Conservation (phyloP, 2,888 invertebrate genomes). For the Philereme transversata region DNA sequence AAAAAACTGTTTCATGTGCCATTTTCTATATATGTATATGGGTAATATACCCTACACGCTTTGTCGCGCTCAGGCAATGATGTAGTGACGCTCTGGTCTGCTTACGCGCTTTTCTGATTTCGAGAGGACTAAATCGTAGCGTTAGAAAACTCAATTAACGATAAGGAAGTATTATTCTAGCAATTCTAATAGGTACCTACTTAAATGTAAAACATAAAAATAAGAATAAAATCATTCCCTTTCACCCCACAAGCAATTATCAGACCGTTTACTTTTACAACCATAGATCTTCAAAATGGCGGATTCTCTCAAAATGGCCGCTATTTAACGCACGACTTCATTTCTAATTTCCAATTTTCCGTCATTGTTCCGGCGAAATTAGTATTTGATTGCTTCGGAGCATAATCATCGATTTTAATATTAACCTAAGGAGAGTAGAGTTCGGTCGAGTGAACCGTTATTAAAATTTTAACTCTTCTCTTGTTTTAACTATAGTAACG, state of each 20-base stretch:
- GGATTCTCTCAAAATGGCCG: conserved; percentile 46
- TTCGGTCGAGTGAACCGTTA: conserved; percentile 28
- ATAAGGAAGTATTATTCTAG: background rate
- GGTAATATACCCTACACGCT: no score
- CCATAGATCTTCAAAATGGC: conserved; percentile 43
- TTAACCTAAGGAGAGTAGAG: conserved; percentile 24
- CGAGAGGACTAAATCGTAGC: no score
- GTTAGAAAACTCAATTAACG: no score
- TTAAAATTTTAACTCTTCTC: conserved; percentile 26
- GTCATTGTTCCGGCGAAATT: conserved; percentile 69
- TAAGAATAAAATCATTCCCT: conserved; percentile 20
- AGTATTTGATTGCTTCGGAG: conserved; percentile 67
- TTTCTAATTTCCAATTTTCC: conserved; percentile 77
- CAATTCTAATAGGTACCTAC: conserved; percentile 1
- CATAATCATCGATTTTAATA: conserved; percentile 32
- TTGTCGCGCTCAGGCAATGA: no score
- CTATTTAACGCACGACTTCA: conserved; percentile 68
- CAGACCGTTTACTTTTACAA: conserved; percentile 52
- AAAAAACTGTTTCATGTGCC: no score
- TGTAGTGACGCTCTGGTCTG: no score
- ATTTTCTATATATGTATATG: no score
- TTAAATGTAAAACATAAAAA: conserved; percentile 17
- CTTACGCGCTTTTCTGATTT: no score
- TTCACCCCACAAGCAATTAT: conserved; percentile 45
- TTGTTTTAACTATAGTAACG: background rate